Evolutionary conservation across 2,797 vertebrate species (phyloP).

Genomic region (Monodelphis domestica): DNA sequence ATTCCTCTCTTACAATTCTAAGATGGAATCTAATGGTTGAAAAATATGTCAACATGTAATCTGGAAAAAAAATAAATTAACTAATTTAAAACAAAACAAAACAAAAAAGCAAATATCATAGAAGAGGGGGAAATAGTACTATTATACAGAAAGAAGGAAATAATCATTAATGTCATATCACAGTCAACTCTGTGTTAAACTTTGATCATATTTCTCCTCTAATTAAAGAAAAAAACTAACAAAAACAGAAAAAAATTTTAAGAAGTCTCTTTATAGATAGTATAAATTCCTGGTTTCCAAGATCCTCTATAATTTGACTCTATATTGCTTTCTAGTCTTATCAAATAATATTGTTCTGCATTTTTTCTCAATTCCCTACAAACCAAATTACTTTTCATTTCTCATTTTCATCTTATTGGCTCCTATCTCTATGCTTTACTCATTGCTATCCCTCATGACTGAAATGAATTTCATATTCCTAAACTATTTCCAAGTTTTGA

Average conservation of each 20-base stretch:
- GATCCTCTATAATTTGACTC: background rate
- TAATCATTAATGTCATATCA: background rate
- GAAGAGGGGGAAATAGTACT: background rate
- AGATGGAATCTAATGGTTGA: too few species aligned
- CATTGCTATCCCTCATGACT: background rate
- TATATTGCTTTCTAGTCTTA: background rate
- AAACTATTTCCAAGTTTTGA: background rate
- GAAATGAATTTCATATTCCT: background rate
- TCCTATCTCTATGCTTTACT: background rate
- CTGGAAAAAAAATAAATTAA: too few species aligned
- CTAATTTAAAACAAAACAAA: too few species aligned
- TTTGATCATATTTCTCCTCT: background rate
- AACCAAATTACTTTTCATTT: background rate
- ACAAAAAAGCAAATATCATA: background rate
- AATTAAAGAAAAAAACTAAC: background rate
- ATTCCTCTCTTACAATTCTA: too few species aligned
- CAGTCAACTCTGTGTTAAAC: background rate
- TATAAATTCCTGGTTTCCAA: background rate
- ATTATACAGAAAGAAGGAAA: background rate
- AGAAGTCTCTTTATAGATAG: background rate
- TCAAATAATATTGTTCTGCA: background rate
- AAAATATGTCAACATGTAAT: too few species aligned
- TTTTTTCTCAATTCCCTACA: background rate
- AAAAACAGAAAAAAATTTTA: background rate
- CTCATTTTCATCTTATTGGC: background rate